These are phyloP conservation scores for Myiothlypis chrysogaster DNA, from an alignment of 2,797 vertebrate genomes.

Conservation along the genomic window DNA sequence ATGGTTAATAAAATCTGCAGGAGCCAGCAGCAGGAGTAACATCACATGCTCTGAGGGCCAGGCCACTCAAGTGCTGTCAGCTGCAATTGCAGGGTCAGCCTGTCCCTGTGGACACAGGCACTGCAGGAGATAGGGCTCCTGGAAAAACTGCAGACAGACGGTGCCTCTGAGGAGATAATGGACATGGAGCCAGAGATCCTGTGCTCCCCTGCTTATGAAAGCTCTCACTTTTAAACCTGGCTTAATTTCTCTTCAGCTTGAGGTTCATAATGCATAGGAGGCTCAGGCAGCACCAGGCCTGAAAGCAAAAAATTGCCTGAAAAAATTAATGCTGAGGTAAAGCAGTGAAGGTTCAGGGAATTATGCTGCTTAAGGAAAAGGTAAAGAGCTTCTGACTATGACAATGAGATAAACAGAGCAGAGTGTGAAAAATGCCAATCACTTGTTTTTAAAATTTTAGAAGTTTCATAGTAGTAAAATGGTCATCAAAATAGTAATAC, in stretches of 20 bases:
- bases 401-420: background rate
- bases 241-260: background rate
- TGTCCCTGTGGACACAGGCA: background rate
- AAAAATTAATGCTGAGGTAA: background rate
- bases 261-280: background rate
- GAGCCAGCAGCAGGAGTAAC: background rate
- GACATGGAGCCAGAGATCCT: background rate
- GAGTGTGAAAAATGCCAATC: background rate
- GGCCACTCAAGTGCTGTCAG: background rate
- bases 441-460: too few relatives aligned
- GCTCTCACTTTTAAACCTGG: background rate
- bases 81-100: background rate
- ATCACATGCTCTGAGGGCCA: background rate
- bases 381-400: background rate
- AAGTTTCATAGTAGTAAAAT: too few relatives aligned
- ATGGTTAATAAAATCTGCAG: constrained; percentile 7
- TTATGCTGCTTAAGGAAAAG: background rate
- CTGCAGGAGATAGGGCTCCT: background rate
- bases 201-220: background rate
- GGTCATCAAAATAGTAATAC: too few relatives aligned
- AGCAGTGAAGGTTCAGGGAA: background rate
- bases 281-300: background rate
- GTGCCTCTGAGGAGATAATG: background rate
- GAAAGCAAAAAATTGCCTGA: background rate
- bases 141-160: background rate